Percentiles rank a stretch among this genome's conserved stretches.
Evolutionary conservation across 2,888 invertebrate genomes (phyloP).

Genomic region (Xylophagus ater): DNA sequence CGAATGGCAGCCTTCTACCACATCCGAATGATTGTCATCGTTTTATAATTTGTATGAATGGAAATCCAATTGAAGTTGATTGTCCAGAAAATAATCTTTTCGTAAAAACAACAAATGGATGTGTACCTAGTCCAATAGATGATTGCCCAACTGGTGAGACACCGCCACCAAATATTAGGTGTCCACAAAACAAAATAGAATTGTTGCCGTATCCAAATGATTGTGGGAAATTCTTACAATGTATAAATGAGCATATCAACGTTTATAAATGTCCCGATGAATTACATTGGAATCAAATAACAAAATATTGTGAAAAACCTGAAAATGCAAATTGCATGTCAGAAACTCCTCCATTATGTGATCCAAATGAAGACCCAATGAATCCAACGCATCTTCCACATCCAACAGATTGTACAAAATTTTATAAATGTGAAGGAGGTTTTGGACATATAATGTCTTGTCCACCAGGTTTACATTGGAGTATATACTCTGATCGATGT

Average conservation of each 20-base stretch:
- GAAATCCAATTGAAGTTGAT: no score
- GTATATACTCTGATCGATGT: slow-evolving; percentile 12
- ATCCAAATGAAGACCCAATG: background rate
- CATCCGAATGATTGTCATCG: slow-evolving; percentile 1
- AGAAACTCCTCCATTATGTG: background rate
- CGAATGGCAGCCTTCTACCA: background rate
- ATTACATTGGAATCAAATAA: background rate
- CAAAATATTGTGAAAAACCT: background rate
- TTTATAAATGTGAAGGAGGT: slow-evolving; percentile 27
- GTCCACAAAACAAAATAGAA: no score
- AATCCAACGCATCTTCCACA: slow-evolving; percentile 18
- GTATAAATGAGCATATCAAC: background rate
- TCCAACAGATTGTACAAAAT: slow-evolving; percentile 29
- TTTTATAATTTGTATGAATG: background rate
- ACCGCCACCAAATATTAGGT: no score
- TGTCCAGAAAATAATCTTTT: no score
- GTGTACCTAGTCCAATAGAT: no score
- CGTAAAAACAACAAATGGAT: no score
- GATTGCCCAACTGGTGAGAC: no score
- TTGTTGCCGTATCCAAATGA: background rate
- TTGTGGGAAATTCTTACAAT: slow-evolving; percentile 3
- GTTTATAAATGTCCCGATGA: slow-evolving; percentile 4
- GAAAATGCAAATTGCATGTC: background rate
- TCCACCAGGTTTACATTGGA: slow-evolving; percentile 13
- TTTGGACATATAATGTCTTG: slow-evolving; percentile 21